These are phyloP conservation scores for Astyanax mexicanus DNA, from an alignment of 2,797 vertebrate genomes.

Conservation along the genomic window DNA sequence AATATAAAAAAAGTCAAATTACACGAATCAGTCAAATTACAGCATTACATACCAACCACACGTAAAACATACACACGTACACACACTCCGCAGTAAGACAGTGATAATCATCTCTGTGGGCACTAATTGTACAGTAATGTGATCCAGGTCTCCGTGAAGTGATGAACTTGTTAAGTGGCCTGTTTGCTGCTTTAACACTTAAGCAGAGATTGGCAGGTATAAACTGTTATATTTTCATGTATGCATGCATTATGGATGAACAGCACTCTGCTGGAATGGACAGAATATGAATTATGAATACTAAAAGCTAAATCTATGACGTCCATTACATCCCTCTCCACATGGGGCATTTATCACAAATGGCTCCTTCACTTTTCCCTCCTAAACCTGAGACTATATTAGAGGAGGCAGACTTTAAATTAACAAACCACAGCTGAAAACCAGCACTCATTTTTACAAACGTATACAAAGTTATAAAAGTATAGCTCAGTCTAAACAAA, in stretches of 20 bases:
- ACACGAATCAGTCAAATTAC: no score
- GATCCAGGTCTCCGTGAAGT: background rate
- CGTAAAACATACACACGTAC: background rate
- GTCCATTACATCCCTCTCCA: slow-evolving; percentile 78
- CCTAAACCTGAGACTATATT: background rate
- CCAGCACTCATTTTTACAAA: no score
- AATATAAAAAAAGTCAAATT: no score
- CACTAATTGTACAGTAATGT: background rate
- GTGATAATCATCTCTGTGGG: background rate
- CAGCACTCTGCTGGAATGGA: slow-evolving; percentile 80
- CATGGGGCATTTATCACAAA: slow-evolving; percentile 61
- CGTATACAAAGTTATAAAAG: background rate
- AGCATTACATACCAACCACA: no score
- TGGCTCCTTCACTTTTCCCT: background rate
- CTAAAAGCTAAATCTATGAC: slow-evolving; percentile 83
- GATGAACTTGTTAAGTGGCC: slow-evolving; percentile 38
- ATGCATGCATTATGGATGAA: slow-evolving; percentile 80
- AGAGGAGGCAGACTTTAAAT: background rate
- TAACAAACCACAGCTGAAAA: no score
- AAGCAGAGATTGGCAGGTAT: slow-evolving; percentile 66
- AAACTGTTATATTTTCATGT: slow-evolving; percentile 79
- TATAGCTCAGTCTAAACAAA: background rate
- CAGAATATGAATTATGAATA: slow-evolving; percentile 83
- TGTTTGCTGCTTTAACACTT: slow-evolving; percentile 47
- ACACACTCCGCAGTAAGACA: background rate